Base-by-base conservation (phyloP, 1,140 invertebrate species). In the Apis florea region DNA sequence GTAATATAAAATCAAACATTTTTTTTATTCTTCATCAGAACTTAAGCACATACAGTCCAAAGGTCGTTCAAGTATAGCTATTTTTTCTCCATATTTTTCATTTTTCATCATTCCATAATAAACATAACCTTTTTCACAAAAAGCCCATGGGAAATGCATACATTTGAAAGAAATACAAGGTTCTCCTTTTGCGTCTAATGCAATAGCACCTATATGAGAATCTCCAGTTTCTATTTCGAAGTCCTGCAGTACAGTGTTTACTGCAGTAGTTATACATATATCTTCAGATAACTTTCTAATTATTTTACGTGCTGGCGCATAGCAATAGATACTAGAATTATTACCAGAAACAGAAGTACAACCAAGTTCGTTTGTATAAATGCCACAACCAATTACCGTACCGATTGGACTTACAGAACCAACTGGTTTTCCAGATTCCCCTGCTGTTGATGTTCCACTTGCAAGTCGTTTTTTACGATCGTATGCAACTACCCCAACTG, bases 131-230 rank as follows among this genome's bases (percentile, higher is more conserved):
- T 81, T 84, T 12, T 58, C 54, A n/a, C 89, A 90, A 15, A 68
- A 88, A 0, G 88, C 89, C 88, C 89, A 91, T 1, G 89, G 89
- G 59, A 91, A 91, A 40, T 87, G 80, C 21, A 59, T 0, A 21
- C 79, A 79, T 10, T 69, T 84, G 63, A 87, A 90, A 2, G 78
- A 79, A 47, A 90, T 59, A 3, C 17, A 73, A 15, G 88, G 79
- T 15, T 81, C 67, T 5, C 89, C 83, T 47, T 75, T 67, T 0
- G 54, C 51, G 12, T 83, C 83, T 13, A 90, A 24, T n/a, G 83
- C 84, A 24, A 90, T 77, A 1, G 67, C 84, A 1, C 84, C 89
- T 40, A 90, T 61, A 26, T 79, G 21, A 1, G 78, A 61, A 24
- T 71, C 74, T 17, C 56, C 64, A 0, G 68, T 89, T 49, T 83